Evolutionary conservation across 2,888 invertebrate species (phyloP), one percentile per base, ranked within the genome.

Genomic region (Dione juno): DNA sequence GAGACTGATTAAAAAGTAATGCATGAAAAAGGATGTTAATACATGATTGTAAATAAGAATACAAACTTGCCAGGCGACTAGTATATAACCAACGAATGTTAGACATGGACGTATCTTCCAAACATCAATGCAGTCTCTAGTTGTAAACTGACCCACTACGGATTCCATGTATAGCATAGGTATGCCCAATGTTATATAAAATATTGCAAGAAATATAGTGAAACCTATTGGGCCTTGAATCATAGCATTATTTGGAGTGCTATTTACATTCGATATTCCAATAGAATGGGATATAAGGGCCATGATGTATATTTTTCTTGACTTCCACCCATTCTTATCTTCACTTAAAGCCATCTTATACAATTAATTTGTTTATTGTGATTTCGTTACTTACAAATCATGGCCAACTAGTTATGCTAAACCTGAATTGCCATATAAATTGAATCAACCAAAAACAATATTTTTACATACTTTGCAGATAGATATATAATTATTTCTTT

Each of bases 101-200:
- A 91, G 72, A 70, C 84, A 90, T 1, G 83, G 79, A 0, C 90
- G 82, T 6, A 82, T 81, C 64, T 77, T 83, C 92, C 92, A 92
- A 1, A 88, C 82, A 35, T 86, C 82, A 14, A 92, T 75, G 74
- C 87, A 88, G 78, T 90, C 88, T 48, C 90, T 83, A 9, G 82
- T 81, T 0, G 92, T 91, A 74, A 89, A 92, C 76, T 92, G 92
- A 19, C 88, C 83, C 21, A 90, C 80, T 16, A 88, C 82, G 48
- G 82, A 80, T 74, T 92, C 92, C 89, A 92, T 88, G 77, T 89
- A 92, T 1, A 90, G 69, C 13, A 91, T 72, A 0, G 92, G 92
- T 69, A 90, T 84, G 5, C 91, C 92, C 13, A 89, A 48, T 2
- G 86, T 52, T 3, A 87, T 37, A 74, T 79, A 87, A 19, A 77